Percentiles rank a stretch among this genome's conserved stretches.
Conservation (phyloP, 2,797 vertebrate species). For the Tiaroga cobitis region DNA sequence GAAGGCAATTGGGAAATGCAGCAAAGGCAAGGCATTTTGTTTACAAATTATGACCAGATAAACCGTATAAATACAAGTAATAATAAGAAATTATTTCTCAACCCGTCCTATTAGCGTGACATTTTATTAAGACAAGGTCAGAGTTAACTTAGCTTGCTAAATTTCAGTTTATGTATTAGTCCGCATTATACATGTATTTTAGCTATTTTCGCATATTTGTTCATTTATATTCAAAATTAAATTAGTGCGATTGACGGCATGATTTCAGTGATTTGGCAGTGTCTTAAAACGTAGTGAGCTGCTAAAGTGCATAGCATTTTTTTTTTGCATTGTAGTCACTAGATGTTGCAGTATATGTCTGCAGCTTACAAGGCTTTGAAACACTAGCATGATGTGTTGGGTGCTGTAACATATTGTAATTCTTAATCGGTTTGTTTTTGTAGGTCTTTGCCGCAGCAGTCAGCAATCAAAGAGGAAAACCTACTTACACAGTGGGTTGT, state of each 20-base stretch:
- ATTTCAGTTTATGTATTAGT: neutral
- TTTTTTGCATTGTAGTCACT: neutral
- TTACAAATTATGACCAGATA: neutral
- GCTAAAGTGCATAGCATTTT: neutral
- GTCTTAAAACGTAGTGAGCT: neutral
- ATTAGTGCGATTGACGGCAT: neutral
- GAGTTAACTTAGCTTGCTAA: neutral
- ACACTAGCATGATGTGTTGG: neutral
- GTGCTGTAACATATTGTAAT: neutral
- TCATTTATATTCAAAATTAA: neutral
- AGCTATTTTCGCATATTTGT: neutral
- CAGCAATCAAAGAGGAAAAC: constrained; percentile 68
- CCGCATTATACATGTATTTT: neutral
- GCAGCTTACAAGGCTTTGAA: neutral
- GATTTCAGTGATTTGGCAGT: neutral
- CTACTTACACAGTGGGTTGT: constrained; percentile 49
- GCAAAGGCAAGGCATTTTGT: constrained; percentile 72
- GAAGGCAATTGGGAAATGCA: constrained; percentile 68
- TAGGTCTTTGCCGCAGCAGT: constrained; percentile 73
- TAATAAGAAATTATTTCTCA: neutral
- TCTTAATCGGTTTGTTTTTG: constrained; percentile 33
- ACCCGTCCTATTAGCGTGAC: neutral
- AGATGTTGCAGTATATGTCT: neutral
- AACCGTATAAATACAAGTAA: neutral
- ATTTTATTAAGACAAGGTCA: constrained; percentile 22